Evolutionary conservation across 2,113 vertebrate genomes (phyloP).

Genomic region (Chloroceryle aenea): DNA sequence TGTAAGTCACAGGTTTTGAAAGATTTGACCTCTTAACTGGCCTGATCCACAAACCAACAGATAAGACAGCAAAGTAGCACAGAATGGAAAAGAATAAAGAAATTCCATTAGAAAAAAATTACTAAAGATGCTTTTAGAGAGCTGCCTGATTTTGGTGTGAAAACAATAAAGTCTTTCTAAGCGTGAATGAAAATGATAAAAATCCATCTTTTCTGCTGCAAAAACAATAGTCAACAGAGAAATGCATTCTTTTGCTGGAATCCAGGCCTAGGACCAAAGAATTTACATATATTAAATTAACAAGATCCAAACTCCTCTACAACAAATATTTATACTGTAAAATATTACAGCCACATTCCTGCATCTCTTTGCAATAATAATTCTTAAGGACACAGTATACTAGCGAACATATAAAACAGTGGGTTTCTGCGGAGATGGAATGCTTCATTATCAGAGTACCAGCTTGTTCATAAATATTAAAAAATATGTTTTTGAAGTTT

Average conservation of each 20-base stretch:
- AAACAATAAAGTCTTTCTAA: conserved; percentile 6
- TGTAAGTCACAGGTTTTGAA: not conserved
- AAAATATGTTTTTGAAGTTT: conserved; percentile 44
- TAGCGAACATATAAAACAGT: not conserved
- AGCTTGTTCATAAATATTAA: conserved; percentile 68
- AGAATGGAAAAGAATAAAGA: not conserved
- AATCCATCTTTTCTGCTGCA: conserved; percentile 13
- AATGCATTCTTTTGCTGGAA: conserved; percentile 48
- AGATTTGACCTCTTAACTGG: not conserved
- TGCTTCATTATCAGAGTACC: conserved; percentile 61
- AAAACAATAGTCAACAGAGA: conserved; percentile 16
- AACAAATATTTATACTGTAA: conserved; percentile 46
- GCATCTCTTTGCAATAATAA: conserved; percentile 59
- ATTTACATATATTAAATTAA: conserved; percentile 55
- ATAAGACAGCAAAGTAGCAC: not conserved
- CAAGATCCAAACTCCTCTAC: conserved; percentile 34
- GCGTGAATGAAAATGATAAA: not conserved
- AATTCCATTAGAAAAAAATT: not conserved
- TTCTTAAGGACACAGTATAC: conserved; percentile 35
- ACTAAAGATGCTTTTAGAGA: not conserved
- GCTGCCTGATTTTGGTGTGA: not conserved
- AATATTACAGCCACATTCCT: conserved; percentile 54
- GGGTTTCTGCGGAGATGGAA: conserved; percentile 51
- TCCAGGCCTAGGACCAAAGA: conserved; percentile 4
- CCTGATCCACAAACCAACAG: not conserved